Conservation (phyloP, 2,797 vertebrate genomes). For the Sitta carolinensis region DNA sequence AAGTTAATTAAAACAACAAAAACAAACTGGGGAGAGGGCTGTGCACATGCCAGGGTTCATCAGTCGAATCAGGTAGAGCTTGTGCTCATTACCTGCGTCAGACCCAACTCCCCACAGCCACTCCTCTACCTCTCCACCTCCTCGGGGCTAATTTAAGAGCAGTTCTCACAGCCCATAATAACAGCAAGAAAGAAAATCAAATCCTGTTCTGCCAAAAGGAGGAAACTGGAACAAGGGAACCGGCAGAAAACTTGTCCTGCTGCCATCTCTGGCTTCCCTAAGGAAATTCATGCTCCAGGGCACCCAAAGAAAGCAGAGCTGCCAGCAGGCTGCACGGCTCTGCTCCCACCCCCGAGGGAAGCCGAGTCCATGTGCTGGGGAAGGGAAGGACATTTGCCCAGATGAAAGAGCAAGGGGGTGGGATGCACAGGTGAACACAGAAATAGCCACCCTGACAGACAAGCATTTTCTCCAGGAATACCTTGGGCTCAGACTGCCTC, state of each 20-base stretch:
- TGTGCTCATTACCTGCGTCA: background rate
- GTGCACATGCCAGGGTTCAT: background rate
- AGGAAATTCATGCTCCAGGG: background rate
- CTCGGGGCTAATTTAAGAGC: constrained; percentile 43
- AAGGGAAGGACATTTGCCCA: background rate
- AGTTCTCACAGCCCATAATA: background rate
- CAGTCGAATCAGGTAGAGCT: background rate
- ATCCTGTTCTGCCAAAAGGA: constrained; percentile 2
- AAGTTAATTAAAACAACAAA: constrained; percentile 38
- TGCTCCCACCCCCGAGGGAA: background rate
- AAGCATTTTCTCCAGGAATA: background rate
- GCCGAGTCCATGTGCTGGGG: background rate
- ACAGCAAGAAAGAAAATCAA: background rate
- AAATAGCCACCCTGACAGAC: accelerated
- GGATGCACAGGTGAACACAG: background rate
- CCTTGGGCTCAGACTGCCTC: background rate
- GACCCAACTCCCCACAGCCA: background rate
- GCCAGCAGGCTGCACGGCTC: background rate
- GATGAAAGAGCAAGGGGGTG: background rate
- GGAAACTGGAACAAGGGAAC: background rate
- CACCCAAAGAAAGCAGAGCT: background rate
- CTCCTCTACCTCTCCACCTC: constrained; percentile 1
- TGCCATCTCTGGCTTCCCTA: constrained; percentile 22
- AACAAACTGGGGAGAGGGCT: background rate
- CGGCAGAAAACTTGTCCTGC: background rate